Evolutionary conservation across 2,888 invertebrate genomes (phyloP).

Genomic region (Mythimna vitellina): DNA sequence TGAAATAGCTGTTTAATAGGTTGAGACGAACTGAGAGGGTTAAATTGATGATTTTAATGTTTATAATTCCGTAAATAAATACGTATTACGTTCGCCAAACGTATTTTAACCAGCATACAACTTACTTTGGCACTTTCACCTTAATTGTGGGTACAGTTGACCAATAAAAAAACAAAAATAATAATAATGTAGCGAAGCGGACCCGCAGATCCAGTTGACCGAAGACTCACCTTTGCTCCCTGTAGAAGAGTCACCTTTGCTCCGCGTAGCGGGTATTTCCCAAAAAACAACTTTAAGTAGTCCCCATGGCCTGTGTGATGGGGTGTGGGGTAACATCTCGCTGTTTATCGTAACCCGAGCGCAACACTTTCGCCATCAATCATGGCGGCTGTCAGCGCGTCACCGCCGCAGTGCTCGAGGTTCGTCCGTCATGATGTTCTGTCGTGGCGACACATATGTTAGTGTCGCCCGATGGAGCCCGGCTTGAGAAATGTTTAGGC

Average conservation of each 20-base stretch:
- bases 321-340: constrained; percentile 5
- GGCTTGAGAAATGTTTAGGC: not conserved
- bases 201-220: no score
- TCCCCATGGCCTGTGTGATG: not conserved
- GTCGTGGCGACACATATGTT: constrained; percentile 13
- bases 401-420: constrained; percentile 24
- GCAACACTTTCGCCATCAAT: constrained; percentile 72
- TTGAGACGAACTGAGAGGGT: no score
- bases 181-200: no score
- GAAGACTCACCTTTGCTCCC: not conserved
- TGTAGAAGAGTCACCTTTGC: not conserved
- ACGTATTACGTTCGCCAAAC: no score
- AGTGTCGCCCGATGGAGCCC: not conserved
- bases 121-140: no score
- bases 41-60: no score
- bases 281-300: not conserved
- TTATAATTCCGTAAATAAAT: no score
- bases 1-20: no score
- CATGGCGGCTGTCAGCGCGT: constrained; percentile 46
- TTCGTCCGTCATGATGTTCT: constrained; percentile 5
- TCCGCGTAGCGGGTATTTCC: not conserved
- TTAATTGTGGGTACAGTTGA: no score
- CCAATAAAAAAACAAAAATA: no score
- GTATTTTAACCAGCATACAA: no score
- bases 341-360: constrained; percentile 66